Conservation (phyloP, 1,140 invertebrate species). For the Doryteuthis pealeii region DNA sequence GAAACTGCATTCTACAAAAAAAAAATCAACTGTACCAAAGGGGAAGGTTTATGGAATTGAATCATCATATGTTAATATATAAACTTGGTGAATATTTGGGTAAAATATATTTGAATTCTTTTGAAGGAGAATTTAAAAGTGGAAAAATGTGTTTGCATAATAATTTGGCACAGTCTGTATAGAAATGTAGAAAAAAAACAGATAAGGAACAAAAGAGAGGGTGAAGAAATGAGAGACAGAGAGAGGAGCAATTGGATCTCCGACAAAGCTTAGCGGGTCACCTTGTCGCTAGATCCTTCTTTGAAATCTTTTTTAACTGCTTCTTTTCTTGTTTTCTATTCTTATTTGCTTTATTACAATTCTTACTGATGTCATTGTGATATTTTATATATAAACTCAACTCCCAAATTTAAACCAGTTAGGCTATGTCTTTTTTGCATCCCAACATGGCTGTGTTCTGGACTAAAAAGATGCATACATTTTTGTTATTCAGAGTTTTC, state of each 20-base stretch:
- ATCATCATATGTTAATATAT: not conserved
- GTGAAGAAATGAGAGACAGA: not conserved
- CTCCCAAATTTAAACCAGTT: not conserved
- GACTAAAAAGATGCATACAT: too few species aligned
- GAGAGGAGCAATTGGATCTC: not conserved
- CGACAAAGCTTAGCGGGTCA: not conserved
- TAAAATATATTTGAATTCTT: not conserved
- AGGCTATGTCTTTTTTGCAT: not conserved
- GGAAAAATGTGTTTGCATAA: not conserved
- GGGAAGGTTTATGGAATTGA: too few species aligned
- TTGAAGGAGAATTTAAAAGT: not conserved
- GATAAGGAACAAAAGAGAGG: not conserved
- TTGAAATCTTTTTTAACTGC: not conserved
- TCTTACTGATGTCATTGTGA: not conserved
- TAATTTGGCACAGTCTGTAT: too few species aligned
- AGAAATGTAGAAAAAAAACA: too few species aligned
- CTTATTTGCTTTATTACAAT: not conserved
- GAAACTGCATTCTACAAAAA: too few species aligned
- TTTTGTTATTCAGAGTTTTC: too few species aligned
- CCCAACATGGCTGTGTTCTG: too few species aligned
- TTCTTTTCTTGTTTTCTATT: not conserved
- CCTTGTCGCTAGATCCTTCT: not conserved
- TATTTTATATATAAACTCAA: not conserved
- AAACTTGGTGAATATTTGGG: not conserved
- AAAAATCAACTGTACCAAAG: too few species aligned